phyloP scores from a whole-genome alignment of 2,888 invertebrate genomes.

The Eupeodes luniger region DNA sequence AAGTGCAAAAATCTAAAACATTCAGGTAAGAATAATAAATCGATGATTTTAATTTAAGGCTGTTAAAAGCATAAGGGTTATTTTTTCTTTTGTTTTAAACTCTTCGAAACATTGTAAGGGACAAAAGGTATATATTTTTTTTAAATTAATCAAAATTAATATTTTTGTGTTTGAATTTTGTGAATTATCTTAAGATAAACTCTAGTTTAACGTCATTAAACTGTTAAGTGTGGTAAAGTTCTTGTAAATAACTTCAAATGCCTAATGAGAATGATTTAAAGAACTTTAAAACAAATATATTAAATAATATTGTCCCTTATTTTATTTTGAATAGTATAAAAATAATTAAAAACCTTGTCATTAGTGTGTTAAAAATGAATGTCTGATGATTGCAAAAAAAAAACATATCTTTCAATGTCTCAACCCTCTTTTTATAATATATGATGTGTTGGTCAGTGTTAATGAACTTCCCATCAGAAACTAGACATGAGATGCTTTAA shows the following conservation, averaged over 20 bases:
- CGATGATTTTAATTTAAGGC: neutral
- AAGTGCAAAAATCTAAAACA: constrained; percentile 80
- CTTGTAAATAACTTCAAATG: too few species aligned
- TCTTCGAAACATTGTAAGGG: neutral
- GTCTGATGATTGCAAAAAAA: neutral
- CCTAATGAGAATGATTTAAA: neutral
- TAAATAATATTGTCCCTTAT: neutral
- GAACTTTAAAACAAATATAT: too few species aligned
- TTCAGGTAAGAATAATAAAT: constrained; percentile 81
- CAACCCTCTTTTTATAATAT: neutral
- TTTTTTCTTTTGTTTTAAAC: constrained; percentile 4
- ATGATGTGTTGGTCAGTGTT: neutral
- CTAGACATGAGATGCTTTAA: neutral
- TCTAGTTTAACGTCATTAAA: too few species aligned
- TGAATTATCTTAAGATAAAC: too few species aligned
- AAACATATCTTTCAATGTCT: neutral
- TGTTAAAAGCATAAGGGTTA: neutral
- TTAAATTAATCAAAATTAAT: too few species aligned
- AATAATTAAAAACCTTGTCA: constrained; percentile 6
- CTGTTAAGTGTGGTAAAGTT: too few species aligned
- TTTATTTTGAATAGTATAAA: neutral
- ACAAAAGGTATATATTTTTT: neutral
- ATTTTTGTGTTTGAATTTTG: too few species aligned
- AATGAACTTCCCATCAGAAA: constrained; percentile 18
- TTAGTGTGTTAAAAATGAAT: neutral